Conservation (phyloP, 2,113 vertebrate species). For the Anthoscopus minutus region DNA sequence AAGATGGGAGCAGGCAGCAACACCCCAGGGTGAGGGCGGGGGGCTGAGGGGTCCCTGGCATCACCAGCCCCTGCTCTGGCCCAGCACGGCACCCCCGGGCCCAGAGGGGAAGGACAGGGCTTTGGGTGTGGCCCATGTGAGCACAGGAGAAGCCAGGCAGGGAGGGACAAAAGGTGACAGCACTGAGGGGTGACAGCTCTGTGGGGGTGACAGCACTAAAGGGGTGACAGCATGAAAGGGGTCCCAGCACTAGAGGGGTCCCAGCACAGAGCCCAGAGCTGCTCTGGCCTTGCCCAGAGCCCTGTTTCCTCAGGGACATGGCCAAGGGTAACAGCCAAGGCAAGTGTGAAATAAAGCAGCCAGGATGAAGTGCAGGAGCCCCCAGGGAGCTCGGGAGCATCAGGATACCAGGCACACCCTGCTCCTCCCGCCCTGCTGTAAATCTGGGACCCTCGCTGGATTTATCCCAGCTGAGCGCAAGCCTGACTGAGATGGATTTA, state of each 20-base stretch:
- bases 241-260: too few relatives aligned
- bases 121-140: rapidly evolving
- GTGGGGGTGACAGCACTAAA: rapidly evolving
- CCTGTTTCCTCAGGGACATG: rapidly evolving
- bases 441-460: neutral
- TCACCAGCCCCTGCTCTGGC: neutral
- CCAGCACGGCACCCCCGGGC: neutral
- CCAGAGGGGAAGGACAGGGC: neutral
- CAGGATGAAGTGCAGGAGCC: neutral
- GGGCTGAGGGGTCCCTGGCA: neutral
- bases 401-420: neutral
- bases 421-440: neutral
- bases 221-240: neutral
- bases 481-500: neutral
- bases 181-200: neutral
- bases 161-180: neutral
- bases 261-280: neutral
- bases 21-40: rapidly evolving
- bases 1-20: neutral
- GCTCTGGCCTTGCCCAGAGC: neutral
- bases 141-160: neutral
- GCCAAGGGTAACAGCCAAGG: neutral
- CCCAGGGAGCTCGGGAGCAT: rapidly evolving
- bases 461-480: neutral
- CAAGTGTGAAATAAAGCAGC: rapidly evolving